Conservation (phyloP, 2,797 vertebrate genomes). For the Anolis apletophallus region DNA sequence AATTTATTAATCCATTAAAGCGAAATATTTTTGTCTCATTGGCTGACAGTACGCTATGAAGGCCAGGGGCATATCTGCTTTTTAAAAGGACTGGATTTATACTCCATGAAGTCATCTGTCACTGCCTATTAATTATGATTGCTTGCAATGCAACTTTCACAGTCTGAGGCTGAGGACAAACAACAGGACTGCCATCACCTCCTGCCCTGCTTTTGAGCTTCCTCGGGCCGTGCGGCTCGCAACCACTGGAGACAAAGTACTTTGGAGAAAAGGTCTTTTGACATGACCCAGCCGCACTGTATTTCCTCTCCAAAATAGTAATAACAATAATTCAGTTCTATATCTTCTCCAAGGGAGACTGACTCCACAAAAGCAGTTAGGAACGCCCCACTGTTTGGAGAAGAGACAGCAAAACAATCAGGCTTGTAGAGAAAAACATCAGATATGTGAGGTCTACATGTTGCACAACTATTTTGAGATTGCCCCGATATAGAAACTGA, state of each 20-base stretch:
- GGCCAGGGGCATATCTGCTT: too few relatives aligned
- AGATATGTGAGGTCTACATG: background rate
- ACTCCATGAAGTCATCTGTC: background rate
- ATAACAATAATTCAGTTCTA: background rate
- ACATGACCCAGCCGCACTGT: background rate
- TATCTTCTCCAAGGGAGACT: background rate
- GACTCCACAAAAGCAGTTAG: background rate
- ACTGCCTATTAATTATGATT: background rate
- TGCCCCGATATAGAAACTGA: background rate
- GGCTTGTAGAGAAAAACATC: background rate
- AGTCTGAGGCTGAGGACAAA: background rate
- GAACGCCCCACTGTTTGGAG: background rate
- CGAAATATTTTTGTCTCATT: background rate
- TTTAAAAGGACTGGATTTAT: background rate
- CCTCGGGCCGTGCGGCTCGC: background rate
- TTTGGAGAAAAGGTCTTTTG: background rate
- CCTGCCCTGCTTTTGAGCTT: background rate
- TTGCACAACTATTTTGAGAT: background rate
- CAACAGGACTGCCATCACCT: background rate
- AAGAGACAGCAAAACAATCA: background rate
- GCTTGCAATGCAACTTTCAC: background rate
- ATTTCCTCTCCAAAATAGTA: background rate
- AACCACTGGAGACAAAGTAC: background rate
- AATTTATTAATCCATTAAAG: background rate
- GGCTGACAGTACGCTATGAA: background rate